Percentiles rank a stretch among this genome's conserved stretches.
phyloP scores from a whole-genome alignment of 2,888 invertebrate species.

The Camptogramma bilineatum region DNA sequence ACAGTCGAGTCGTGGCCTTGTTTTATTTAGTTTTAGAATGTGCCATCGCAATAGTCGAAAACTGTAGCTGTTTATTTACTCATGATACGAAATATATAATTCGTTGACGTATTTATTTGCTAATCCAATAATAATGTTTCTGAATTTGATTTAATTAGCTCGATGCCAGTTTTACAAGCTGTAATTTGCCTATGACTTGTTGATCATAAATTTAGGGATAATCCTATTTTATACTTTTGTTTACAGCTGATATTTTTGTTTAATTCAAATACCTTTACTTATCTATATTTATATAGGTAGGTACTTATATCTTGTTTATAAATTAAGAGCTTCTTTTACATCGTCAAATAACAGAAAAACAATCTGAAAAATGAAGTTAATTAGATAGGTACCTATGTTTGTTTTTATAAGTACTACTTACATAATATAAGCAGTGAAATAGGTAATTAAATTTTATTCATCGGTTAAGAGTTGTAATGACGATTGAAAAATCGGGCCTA shows the following conservation, averaged over 20 bases:
- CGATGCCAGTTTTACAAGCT: constrained; percentile 25
- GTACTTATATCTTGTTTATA: too few species aligned
- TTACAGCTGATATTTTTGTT: constrained; percentile 7
- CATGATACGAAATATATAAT: constrained; percentile 15
- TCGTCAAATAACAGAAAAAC: too few species aligned
- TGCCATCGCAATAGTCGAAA: not conserved
- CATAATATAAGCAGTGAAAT: too few species aligned
- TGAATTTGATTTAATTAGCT: constrained; percentile 22
- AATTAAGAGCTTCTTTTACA: too few species aligned
- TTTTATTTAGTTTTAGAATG: not conserved
- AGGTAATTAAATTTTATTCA: too few species aligned
- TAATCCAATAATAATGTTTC: constrained; percentile 22
- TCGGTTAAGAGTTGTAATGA: too few species aligned
- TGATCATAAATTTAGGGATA: constrained; percentile 19
- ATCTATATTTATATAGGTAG: too few species aligned
- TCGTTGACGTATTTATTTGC: constrained; percentile 31
- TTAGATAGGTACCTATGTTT: too few species aligned
- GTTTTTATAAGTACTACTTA: too few species aligned
- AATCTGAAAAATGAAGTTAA: too few species aligned
- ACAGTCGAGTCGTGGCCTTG: too few species aligned
- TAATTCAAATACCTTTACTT: not conserved
- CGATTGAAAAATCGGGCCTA: too few species aligned
- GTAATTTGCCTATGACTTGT: constrained; percentile 25
- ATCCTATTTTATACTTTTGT: constrained; percentile 19
- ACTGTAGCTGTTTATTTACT: constrained; percentile 8